Conservation (phyloP, 2,888 invertebrate genomes). For the Leptarthrus brevirostris region DNA sequence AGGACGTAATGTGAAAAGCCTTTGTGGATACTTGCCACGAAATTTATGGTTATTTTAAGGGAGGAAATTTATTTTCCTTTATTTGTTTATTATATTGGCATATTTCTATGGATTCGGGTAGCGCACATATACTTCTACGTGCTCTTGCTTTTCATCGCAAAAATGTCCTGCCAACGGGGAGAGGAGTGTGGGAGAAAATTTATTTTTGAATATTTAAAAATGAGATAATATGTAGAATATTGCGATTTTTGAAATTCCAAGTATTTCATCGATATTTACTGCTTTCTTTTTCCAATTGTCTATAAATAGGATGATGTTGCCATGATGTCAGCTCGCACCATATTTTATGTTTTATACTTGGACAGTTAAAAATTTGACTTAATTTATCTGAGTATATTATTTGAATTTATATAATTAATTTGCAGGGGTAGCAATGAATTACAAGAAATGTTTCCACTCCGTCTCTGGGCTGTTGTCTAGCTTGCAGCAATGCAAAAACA, state of each 20-base stretch:
- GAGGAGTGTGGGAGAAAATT: not conserved
- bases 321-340: too few relatives aligned
- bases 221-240: not conserved
- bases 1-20: conserved; percentile 21
- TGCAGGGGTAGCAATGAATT: too few relatives aligned
- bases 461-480: too few relatives aligned
- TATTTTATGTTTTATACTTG: too few relatives aligned
- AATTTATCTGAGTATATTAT: too few relatives aligned
- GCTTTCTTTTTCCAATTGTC: too few relatives aligned
- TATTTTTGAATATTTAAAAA: not conserved
- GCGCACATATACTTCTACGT: not conserved
- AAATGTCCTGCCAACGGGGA: not conserved
- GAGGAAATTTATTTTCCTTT: conserved; percentile 32
- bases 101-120: conserved; percentile 12
- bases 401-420: too few relatives aligned
- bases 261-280: not conserved
- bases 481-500: too few relatives aligned
- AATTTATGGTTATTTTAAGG: conserved; percentile 11
- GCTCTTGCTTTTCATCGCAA: not conserved
- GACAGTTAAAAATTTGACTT: too few relatives aligned
- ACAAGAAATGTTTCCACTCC: too few relatives aligned
- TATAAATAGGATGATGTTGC: too few relatives aligned
- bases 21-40: not conserved
- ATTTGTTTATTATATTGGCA: conserved; percentile 41
- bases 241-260: not conserved